Base-by-base conservation (phyloP, 1,140 invertebrate genomes). In the Leptinotarsa texana region DNA sequence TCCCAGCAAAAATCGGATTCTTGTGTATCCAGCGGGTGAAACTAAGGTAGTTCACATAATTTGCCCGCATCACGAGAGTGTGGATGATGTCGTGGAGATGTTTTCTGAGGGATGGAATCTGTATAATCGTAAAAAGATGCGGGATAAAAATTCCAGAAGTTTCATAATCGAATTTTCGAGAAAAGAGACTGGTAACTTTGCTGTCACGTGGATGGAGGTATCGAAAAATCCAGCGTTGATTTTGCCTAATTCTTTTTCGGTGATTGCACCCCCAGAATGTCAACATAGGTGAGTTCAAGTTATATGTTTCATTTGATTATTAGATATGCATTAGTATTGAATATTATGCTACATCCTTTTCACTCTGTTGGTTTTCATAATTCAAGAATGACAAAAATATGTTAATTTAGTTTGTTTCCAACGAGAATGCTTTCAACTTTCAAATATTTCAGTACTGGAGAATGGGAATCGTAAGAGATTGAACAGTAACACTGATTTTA, bases 181-280 rank as follows among this genome's bases (percentile, higher is more conserved):
- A 81, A 87, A 89, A 22, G 92, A 93, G 78, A 88, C 89, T 4
- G 92, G 91, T 0, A 90, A 88, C 80, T 93, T 94, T 82, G 87
- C 88, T 5, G 90, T 94, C 33, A 91, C 91, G 69, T 94, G 93
- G 93, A 92, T 94, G 85, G 92, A 93, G 77, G 89, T 94, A 24
- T 92, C 92, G 27, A 93, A 93, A 79, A 89, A 92, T 78, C 89
- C 91, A 1, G 86, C 87, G 0, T 79, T 87, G 17, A 86, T 86
- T 13, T 85, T 88, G 68, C 85, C 89, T 22, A 86, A 86, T 70
- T 88, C 89, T 21, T 88, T 90, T 73, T 87, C 91, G 13, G 86
- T 91, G 69, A 88, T 89, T 69, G 88, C 87, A 24, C 86, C 88
- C 15, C 87, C 91, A 13, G 91, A 92, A 65, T 93, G 92, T 81